Conservation (phyloP, 2,113 vertebrate species). For the Chionomys nivalis region DNA sequence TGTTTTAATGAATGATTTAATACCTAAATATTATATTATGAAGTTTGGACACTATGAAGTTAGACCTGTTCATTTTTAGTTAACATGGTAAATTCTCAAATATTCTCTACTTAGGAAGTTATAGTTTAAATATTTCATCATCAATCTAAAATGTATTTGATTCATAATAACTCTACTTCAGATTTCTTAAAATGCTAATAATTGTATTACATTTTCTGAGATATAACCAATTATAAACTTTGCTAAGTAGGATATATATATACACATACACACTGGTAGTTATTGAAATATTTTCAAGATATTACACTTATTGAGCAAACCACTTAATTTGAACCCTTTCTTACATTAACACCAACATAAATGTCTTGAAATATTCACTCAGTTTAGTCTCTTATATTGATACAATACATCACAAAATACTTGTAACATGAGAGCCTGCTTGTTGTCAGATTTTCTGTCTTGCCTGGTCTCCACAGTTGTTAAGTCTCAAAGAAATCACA, state of each 20-base stretch:
- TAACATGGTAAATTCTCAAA: not conserved
- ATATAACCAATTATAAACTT: not conserved
- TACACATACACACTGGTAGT: not conserved
- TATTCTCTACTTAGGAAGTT: not conserved
- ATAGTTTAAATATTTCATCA: conserved; percentile 27
- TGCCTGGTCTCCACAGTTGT: no score
- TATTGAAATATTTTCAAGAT: not conserved
- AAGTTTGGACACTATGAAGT: not conserved
- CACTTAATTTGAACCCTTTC: not conserved
- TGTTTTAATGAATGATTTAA: not conserved
- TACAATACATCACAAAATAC: not conserved
- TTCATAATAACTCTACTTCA: not conserved
- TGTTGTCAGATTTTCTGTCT: no score
- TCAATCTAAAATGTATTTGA: not conserved
- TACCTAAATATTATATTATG: not conserved
- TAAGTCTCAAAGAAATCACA: no score
- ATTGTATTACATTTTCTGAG: not conserved
- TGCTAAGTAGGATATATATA: not conserved
- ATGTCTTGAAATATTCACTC: not conserved
- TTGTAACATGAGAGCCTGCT: not conserved
- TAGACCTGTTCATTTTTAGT: not conserved
- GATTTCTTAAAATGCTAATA: not conserved
- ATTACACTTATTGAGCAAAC: not conserved
- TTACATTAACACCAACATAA: not conserved
- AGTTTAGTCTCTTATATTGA: not conserved